Base-by-base conservation (phyloP, 2,797 vertebrate species). In the Pipistrellus nathusii region DNA sequence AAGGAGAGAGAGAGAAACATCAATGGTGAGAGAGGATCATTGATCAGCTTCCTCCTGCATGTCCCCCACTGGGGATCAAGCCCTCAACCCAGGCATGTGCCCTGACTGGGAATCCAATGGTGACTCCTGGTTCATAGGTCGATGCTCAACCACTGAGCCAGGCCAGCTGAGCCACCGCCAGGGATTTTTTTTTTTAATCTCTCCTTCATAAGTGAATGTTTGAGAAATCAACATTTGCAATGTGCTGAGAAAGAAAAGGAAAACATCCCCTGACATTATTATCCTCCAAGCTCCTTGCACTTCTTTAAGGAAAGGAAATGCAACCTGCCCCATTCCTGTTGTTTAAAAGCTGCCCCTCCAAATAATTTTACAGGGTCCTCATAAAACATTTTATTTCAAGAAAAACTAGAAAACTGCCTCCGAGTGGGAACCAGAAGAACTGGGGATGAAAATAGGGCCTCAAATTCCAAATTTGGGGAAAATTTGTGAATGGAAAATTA, bases 401-500 rank as follows among this genome's bases (percentile, higher is more conserved):
- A 13, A 75, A 81, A 80, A 69, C 32, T 44, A 75, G 38, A 51
- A 72, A 93, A 48, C 17, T 41, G 55, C 57, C 13, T n/a, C 64
- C 82, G 23, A 64, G 20, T 32, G n/a, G 27, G 30, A 81, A 73
- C 64, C 4, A 35, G 15, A 27, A 75, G 59, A 46, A 55, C 23
- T 46, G 12, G 48, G 66, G 18, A n/a, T 17, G 15, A 73, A 85
- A 77, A 35, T 17, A 14, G 27, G 30, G 32, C 64, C 13, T 32
- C 57, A 32, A 21, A 57, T 92, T 81, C 18, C 72, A 68, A 82
- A 55, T 91, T 9, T 27, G 14, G 27, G 32, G 21, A 18, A 85
- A 69, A 2, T 73, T 68, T 46, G 21, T 64, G 88, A 93, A 30
- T 32, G 55, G 51, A 75, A 90, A 94, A 68, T 53, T 48, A 68